These are phyloP conservation scores for Idaea aversata DNA, from an alignment of 2,888 invertebrate genomes.

Conservation along the genomic window DNA sequence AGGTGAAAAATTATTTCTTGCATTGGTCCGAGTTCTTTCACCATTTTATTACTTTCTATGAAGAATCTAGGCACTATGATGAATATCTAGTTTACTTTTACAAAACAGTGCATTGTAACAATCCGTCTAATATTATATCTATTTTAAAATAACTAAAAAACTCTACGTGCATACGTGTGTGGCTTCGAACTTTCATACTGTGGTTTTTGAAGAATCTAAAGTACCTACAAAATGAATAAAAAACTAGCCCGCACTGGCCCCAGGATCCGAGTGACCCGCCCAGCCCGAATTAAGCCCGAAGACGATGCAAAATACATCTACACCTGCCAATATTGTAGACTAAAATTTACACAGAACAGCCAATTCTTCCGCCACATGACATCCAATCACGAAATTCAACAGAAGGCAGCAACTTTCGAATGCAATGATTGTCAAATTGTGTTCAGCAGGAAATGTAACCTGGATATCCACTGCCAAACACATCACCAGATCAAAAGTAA, in stretches of 20 bases:
- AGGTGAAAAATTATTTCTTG: no score
- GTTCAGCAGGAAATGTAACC: constrained; percentile 57
- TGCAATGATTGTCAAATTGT: constrained; percentile 70
- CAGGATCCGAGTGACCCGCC: constrained; percentile 63
- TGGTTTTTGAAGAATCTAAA: constrained; percentile 16
- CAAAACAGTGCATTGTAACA: no score
- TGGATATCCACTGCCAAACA: constrained; percentile 64
- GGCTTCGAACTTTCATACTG: constrained; percentile 3
- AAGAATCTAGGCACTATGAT: no score
- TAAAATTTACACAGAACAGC: constrained; percentile 70
- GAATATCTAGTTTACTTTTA: no score
- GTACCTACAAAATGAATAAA: constrained; percentile 63
- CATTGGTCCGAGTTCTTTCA: no score
- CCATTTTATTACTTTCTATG: no score
- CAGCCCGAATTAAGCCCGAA: constrained; percentile 49
- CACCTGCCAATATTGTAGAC: constrained; percentile 66
- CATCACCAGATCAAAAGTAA: constrained; percentile 64
- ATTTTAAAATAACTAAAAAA: neutral
- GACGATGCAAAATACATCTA: constrained; percentile 58
- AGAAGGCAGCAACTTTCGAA: constrained; percentile 59
- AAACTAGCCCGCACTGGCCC: constrained; percentile 63
- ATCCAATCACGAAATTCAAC: constrained; percentile 64
- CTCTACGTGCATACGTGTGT: constrained; percentile 43
- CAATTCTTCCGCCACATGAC: constrained; percentile 74
- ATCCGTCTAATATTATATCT: no score